phyloP scores from a whole-genome alignment of 2,888 invertebrate species.

The Desoria tigrina region DNA sequence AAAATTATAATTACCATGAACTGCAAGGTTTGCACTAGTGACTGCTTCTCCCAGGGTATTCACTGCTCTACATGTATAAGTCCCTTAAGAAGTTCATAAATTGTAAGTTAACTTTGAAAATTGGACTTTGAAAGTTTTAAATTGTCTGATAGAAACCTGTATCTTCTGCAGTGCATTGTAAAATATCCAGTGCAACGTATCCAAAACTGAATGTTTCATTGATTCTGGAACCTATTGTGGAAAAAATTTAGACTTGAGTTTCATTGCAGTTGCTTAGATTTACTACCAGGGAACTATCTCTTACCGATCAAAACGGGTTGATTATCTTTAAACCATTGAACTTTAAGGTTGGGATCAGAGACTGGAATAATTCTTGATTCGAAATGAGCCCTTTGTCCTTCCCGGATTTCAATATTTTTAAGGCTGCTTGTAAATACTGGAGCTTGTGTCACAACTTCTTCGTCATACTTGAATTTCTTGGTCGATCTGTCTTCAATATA shows the following conservation, averaged over 20 bases:
- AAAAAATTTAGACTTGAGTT: too few relatives aligned
- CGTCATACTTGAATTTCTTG: conserved; percentile 57
- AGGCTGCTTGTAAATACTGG: conserved; percentile 91
- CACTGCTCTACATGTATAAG: conserved; percentile 88
- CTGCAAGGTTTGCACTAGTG: conserved; percentile 81
- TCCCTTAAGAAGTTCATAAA: conserved; percentile 65
- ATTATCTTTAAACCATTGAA: conserved; percentile 94
- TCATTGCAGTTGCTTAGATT: too few relatives aligned
- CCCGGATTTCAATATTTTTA: conserved; percentile 84
- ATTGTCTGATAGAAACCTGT: conserved; percentile 62
- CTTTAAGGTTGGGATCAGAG: conserved; percentile 87
- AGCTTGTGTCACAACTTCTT: conserved; percentile 84
- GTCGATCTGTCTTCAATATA: conserved; percentile 75
- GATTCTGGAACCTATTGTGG: conserved; percentile 74
- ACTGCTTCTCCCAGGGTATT: conserved; percentile 91
- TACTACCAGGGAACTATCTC: too few relatives aligned
- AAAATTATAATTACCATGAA: conserved; percentile 66
- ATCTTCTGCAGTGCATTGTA: conserved; percentile 94
- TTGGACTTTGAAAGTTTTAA: too few relatives aligned
- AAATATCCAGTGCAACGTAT: conserved; percentile 81
- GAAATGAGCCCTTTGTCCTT: conserved; percentile 91
- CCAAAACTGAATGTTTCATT: conserved; percentile 81
- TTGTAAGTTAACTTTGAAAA: too few relatives aligned
- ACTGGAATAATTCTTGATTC: conserved; percentile 92
- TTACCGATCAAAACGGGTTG: conserved; percentile 78